Percentiles rank a stretch among this genome's conserved stretches.
Evolutionary conservation across 1,140 invertebrate genomes (phyloP).

Genomic region (Tetragnatha versicolor): DNA sequence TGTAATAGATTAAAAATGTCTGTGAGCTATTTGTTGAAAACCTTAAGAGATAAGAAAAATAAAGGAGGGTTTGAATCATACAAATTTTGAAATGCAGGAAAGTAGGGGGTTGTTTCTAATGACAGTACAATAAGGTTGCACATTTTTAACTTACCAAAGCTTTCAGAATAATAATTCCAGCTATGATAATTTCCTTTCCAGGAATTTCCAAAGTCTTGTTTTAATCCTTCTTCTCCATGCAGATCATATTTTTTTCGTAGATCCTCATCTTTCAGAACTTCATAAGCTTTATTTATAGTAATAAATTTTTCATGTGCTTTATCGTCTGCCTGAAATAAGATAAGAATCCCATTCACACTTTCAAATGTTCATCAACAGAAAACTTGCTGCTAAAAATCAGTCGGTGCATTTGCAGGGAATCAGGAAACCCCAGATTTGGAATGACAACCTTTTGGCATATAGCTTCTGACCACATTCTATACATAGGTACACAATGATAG

Average conservation of each 20-base stretch:
- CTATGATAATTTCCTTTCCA: slow-evolving; percentile 74
- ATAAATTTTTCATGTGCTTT: slow-evolving; percentile 79
- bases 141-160: no score
- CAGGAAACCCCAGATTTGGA: neutral
- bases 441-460: neutral
- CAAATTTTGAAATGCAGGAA: no score
- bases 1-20: no score
- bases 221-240: slow-evolving; percentile 77
- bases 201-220: slow-evolving; percentile 66
- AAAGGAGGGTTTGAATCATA: no score
- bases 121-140: no score
- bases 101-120: no score
- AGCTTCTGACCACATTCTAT: neutral
- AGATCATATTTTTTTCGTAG: slow-evolving; percentile 80
- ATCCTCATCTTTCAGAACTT: slow-evolving; percentile 83
- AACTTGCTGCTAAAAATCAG: neutral
- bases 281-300: slow-evolving; percentile 81
- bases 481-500: neutral
- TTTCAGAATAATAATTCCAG: slow-evolving; percentile 82
- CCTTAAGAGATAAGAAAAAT: no score
- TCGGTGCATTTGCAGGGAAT: neutral
- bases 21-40: no score
- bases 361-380: slow-evolving; percentile 41
- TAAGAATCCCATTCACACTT: neutral
- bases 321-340: slow-evolving; percentile 65